Percentiles rank a stretch among this genome's conserved stretches.
Evolutionary conservation across 2,113 vertebrate species (phyloP).

Genomic region (Rhinopomastus cyanomelas): DNA sequence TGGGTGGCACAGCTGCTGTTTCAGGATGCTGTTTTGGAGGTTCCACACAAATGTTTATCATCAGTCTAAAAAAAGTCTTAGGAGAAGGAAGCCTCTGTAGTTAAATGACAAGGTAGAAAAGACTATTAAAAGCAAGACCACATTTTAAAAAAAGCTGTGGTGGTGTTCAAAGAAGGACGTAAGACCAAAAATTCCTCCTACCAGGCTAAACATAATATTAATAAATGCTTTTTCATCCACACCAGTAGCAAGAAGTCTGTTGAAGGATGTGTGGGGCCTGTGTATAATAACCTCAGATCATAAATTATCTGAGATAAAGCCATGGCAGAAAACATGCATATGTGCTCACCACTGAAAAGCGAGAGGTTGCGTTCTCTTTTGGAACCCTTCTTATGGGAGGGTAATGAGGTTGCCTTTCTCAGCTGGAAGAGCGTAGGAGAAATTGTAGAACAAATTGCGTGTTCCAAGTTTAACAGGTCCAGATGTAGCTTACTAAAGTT

Average conservation of each 20-base stretch:
- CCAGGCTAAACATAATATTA: neutral
- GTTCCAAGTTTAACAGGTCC: neutral
- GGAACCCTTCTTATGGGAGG: neutral
- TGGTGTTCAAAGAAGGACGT: neutral
- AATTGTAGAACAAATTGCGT: neutral
- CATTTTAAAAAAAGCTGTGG: neutral
- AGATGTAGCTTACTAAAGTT: neutral
- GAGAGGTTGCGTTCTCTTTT: neutral
- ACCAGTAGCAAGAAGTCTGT: neutral
- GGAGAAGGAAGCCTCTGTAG: neutral
- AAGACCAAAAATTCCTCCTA: neutral
- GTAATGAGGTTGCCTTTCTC: neutral
- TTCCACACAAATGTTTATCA: neutral
- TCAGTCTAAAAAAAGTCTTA: neutral
- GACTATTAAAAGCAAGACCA: neutral
- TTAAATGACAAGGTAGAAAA: slow-evolving; percentile 14
- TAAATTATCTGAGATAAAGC: neutral
- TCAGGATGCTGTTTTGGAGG: neutral
- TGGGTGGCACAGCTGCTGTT: neutral
- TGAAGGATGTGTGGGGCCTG: neutral
- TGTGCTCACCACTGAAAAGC: neutral
- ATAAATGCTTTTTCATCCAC: neutral
- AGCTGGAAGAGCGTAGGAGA: neutral
- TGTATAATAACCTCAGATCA: neutral
- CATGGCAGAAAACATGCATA: neutral